A percentile compares a stretch with the other conserved stretches of the same genome.
Conservation (phyloP, 2,888 invertebrate species). For the Listrodromus nycthemerus region DNA sequence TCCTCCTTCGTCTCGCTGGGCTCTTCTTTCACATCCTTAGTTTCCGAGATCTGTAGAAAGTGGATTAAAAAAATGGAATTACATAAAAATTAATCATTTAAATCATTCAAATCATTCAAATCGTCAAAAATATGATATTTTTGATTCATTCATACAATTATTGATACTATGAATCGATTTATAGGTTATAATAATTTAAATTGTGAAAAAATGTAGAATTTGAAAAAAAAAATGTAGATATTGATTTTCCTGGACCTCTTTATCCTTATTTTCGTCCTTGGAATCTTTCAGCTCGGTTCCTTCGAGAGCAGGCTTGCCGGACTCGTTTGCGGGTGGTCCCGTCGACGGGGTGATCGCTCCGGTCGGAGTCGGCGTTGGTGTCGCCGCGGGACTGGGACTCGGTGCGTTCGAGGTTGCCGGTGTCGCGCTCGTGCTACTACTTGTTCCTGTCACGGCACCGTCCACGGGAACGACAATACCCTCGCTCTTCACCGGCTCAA, state of each 20-base stretch:
- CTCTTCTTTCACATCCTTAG: constrained; percentile 79
- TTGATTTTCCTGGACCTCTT: constrained; percentile 68
- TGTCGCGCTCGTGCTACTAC: constrained; percentile 83
- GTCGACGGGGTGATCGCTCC: constrained; percentile 82
- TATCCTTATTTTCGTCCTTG: constrained; percentile 79
- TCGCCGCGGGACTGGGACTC: constrained; percentile 91
- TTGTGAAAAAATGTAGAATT: not conserved
- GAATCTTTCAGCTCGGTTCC: constrained; percentile 74
- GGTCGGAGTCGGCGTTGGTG: constrained; percentile 85
- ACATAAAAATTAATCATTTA: not conserved
- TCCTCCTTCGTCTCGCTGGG: constrained; percentile 82
- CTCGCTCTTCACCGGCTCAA: constrained; percentile 87
- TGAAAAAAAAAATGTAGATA: constrained; percentile 10
- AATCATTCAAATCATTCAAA: not conserved
- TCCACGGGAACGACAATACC: constrained; percentile 76
- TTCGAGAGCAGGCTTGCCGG: constrained; percentile 77
- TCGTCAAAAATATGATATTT: not conserved
- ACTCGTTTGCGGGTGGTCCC: constrained; percentile 61
- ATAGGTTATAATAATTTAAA: not conserved
- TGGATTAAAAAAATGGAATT: not conserved
- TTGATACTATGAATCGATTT: too few relatives aligned
- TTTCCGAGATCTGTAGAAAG: constrained; percentile 78
- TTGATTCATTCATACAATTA: not conserved
- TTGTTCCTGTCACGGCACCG: constrained; percentile 75
- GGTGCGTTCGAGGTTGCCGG: constrained; percentile 88